These are phyloP conservation scores for Natator depressus DNA, from an alignment of 2,113 vertebrate species.

Conservation along the genomic window DNA sequence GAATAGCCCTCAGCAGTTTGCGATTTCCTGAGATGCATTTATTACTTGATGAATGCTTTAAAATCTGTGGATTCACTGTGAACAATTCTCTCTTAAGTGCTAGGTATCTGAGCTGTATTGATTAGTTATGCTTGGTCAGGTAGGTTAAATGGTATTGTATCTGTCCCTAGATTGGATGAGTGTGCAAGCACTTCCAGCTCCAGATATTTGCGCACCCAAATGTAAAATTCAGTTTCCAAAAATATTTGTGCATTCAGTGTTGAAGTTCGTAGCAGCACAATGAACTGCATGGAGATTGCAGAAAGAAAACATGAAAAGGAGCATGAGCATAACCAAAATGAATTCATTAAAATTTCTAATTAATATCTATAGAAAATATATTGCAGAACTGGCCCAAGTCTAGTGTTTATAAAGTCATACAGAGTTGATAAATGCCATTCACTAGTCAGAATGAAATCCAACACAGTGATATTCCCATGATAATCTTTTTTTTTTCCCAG, in stretches of 20 bases:
- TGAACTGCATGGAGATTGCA: neutral
- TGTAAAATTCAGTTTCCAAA: neutral
- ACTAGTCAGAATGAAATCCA: neutral
- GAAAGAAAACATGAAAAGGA: neutral
- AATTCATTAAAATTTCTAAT: neutral
- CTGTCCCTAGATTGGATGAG: neutral
- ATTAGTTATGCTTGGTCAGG: neutral
- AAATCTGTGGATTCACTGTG: neutral
- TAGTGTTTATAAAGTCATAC: neutral
- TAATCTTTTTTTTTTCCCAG: fast-evolving
- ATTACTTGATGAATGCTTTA: neutral
- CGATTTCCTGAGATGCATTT: neutral
- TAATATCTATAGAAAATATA: neutral
- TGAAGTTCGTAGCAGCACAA: neutral
- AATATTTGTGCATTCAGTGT: neutral
- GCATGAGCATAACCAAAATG: neutral
- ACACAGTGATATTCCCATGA: neutral
- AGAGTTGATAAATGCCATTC: neutral
- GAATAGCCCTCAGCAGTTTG: neutral
- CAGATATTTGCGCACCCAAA: neutral
- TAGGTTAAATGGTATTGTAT: neutral
- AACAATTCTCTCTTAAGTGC: neutral
- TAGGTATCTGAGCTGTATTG: neutral
- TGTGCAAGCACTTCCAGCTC: constrained; percentile 4
- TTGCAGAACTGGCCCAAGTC: fast-evolving